Base-by-base conservation (phyloP, 2,113 vertebrate genomes). In the Herpetotheres cachinnans region DNA sequence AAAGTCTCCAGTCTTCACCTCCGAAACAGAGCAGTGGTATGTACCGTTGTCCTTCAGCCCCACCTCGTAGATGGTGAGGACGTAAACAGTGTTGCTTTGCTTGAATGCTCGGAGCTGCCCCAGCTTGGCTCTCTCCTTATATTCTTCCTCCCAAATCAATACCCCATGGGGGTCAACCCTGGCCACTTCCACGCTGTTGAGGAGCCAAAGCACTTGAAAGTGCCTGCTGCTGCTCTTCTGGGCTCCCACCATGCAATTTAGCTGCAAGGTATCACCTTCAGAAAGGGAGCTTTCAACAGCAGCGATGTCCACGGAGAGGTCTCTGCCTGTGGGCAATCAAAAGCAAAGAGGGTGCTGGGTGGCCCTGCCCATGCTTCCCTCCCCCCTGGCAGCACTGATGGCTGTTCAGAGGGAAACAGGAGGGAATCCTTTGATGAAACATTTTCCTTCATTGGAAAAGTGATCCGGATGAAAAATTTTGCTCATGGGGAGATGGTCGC, bases 141-240 rank as follows among this genome's bases (percentile, higher is more conserved):
- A 98, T 42, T 95, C 67, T 1, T 93, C 63, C 32, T 90, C 72
- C 95, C 96, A 95, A 4, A 34, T 52, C 93, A 98, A 83, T 15
- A 99, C 81, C 4, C 99, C 99, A 1, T 79, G 93, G 3, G 98
- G 97, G 49, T 98, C 98, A 5, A 99, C 50, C 8, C 13, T 92
- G 27, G 97, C 98, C 84, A 99, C 50, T 90, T 97, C 95, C 10
- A 18, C 7, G 1, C 63, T 46, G 4, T 86, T 87, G 56, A 96
- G 97, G 40, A 98, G 89, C 99, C 99, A 99, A 44, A 93, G 36
- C 26, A 98, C 94, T 15, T 98, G 94, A 65, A 99, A 98, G 69
- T 98, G 97, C 65, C 79, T 97, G 65, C 90, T 82, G 19, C 55
- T 67, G 55, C 89, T 86, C 8, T 97, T 72, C 50, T 97, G 93